Base-by-base conservation (phyloP, 1,140 invertebrate genomes). In the Latrodectus geometricus region DNA sequence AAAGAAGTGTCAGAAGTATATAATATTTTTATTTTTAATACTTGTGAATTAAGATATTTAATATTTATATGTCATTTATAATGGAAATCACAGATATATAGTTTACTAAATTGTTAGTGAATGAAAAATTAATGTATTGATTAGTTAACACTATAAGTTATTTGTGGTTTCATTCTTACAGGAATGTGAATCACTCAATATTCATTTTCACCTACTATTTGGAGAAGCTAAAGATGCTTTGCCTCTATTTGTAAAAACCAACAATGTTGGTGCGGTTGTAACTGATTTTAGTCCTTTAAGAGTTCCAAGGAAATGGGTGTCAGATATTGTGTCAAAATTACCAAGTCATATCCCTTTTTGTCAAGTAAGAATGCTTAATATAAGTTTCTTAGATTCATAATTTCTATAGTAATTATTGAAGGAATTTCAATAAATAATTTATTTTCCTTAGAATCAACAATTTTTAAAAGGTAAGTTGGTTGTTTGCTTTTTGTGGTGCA, bases 261-360 rank as follows among this genome's bases (percentile, higher is more conserved):
- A 95, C 75, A 93, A 95, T 66, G 94, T 97, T 54, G 96, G 96
- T 15, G 95, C 94, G 20, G 92, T 98, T 2, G 94, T 98, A 3
- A 94, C 95, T 89, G 96, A 98, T 90, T 97, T 97, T 90, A 94
- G 93, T 78, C 96, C 97, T 0, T 90, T 98, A 23, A 91, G 94
- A 89, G 91, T 94, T 9, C 95, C 95, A 0, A 90, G 92, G 52
- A 91, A 93, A 79, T 97, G 96, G 96, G 90, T 96, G 0, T 91
- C 95, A 3, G 93, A 95, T 88, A 91, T 96, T n/a, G 93, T 93
- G 82, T 92, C 94, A 50, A 93, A 92, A 50, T 89, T 97, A 21
- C 95, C 95, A 8, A 91, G 93, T 87, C 91, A 94, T 91, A 92
- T 97, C 4, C 95, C 96, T 15, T 90, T 97, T 11, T 95, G 94